A percentile compares a stretch with the other conserved stretches of the same genome.
These are phyloP conservation scores for Hippocampus abdominalis DNA, from an alignment of 2,113 vertebrate genomes.

Conservation along the genomic window DNA sequence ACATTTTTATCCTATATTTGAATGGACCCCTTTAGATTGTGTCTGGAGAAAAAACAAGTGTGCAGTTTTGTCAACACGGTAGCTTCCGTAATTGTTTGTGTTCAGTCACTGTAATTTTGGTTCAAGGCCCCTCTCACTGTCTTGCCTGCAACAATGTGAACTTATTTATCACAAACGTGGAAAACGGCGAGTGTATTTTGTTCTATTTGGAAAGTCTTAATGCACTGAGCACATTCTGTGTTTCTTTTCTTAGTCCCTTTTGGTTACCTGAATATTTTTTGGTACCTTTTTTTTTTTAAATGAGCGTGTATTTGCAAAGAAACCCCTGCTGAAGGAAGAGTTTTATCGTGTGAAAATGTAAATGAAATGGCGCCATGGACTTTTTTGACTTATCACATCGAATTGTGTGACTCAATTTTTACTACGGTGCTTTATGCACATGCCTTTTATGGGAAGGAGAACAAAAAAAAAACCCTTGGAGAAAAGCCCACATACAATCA, in stretches of 20 bases:
- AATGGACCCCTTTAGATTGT: conserved; percentile 15
- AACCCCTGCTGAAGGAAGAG: conserved; percentile 61
- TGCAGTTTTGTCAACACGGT: conserved; percentile 32
- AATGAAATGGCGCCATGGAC: conserved; percentile 46
- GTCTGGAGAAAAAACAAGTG: conserved; percentile 17
- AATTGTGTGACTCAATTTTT: conserved; percentile 62
- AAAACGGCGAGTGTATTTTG: conserved; percentile 48
- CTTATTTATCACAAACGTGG: conserved; percentile 59
- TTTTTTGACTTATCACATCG: conserved; percentile 60
- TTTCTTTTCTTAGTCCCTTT: conserved; percentile 52
- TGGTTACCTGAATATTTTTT: conserved; percentile 34
- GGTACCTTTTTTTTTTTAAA: background rate
- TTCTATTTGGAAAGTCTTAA: conserved; percentile 62
- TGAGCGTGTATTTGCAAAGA: conserved; percentile 47
- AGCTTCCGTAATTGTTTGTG: conserved; percentile 22
- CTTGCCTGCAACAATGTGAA: conserved; percentile 67
- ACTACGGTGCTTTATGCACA: conserved; percentile 61
- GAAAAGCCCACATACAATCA: conserved; percentile 56
- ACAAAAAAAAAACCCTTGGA: conserved; percentile 34
- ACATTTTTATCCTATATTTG: conserved; percentile 12
- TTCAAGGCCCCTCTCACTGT: conserved; percentile 51
- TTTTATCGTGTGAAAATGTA: conserved; percentile 63
- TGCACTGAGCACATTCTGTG: conserved; percentile 68
- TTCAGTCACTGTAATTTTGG: conserved; percentile 60
- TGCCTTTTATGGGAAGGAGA: conserved; percentile 61